A percentile compares a stretch with the other conserved stretches of the same genome.
Evolutionary conservation across 2,113 vertebrate genomes (phyloP).

Genomic region (Prionailurus viverrinus): DNA sequence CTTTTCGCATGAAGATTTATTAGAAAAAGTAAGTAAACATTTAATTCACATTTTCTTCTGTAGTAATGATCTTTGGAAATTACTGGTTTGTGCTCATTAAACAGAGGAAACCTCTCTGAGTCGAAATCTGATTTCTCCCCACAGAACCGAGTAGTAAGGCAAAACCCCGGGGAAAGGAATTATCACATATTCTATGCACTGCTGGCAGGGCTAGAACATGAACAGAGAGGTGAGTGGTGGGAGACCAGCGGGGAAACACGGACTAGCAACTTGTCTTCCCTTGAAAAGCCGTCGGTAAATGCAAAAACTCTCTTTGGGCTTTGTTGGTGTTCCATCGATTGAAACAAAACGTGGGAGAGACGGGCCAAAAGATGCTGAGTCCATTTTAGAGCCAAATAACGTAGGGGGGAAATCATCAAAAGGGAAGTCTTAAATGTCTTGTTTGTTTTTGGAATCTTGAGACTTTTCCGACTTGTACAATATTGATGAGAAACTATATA

Average conservation of each 20-base stretch:
- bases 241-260: accelerated
- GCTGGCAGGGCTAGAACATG: slow-evolving; percentile 92
- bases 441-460: neutral
- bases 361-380: neutral
- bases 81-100: neutral
- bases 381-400: neutral
- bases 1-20: slow-evolving; percentile 90
- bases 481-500: neutral
- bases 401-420: neutral
- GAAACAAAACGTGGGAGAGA: neutral
- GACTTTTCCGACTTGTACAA: neutral
- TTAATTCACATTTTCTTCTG: slow-evolving; percentile 43
- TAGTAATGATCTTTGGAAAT: slow-evolving; percentile 37
- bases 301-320: neutral
- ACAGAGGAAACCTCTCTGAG: slow-evolving; percentile 42
- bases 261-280: accelerated
- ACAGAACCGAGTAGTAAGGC: slow-evolving; percentile 98
- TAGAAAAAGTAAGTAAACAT: slow-evolving; percentile 92
- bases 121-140: slow-evolving; percentile 76
- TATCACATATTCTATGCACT: slow-evolving; percentile 99
- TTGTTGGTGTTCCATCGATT: neutral
- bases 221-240: slow-evolving; percentile 91
- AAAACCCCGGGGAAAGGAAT: slow-evolving; percentile 98
- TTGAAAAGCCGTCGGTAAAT: accelerated
- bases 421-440: neutral